Percentiles rank a stretch among this genome's conserved stretches.
Evolutionary conservation across 2,888 invertebrate species (phyloP).

Genomic region (Euphydryas editha): DNA sequence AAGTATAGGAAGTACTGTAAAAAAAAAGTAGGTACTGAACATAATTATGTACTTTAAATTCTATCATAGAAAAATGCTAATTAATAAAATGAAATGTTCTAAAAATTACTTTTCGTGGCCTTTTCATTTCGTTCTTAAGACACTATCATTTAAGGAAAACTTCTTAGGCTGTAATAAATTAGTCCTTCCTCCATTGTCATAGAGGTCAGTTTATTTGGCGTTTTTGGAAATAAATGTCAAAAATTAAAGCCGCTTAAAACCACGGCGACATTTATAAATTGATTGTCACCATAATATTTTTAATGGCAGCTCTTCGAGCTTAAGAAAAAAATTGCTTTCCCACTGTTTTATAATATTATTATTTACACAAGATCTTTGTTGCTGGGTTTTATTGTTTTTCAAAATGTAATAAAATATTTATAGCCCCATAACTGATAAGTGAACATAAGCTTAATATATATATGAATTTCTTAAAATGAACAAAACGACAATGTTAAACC

Average conservation of each 20-base stretch:
- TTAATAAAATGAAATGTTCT: not conserved
- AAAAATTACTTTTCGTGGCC: not conserved
- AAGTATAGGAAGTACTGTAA: too few species aligned
- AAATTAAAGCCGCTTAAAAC: conserved; percentile 69
- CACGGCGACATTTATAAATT: conserved; percentile 72
- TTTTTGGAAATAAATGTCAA: conserved; percentile 65
- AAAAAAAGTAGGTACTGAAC: too few species aligned
- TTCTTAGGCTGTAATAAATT: conserved; percentile 21
- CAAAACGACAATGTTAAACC: not conserved
- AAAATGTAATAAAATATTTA: conserved; percentile 62
- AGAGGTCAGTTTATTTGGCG: conserved; percentile 45
- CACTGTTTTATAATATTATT: conserved; percentile 64
- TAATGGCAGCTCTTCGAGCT: conserved; percentile 63
- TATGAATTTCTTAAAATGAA: conserved; percentile 6
- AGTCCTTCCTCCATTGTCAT: conserved; percentile 26
- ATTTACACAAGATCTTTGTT: conserved; percentile 73
- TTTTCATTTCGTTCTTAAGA: not conserved
- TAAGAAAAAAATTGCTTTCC: conserved; percentile 51
- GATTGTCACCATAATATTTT: conserved; percentile 72
- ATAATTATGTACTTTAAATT: not conserved
- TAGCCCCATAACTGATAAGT: conserved; percentile 19
- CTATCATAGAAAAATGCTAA: not conserved
- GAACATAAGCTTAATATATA: conserved; percentile 5
- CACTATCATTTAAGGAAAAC: conserved; percentile 6
- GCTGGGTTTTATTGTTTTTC: conserved; percentile 68